Evolutionary conservation across 2,797 vertebrate genomes (phyloP).

Genomic region (Cuculus canorus): DNA sequence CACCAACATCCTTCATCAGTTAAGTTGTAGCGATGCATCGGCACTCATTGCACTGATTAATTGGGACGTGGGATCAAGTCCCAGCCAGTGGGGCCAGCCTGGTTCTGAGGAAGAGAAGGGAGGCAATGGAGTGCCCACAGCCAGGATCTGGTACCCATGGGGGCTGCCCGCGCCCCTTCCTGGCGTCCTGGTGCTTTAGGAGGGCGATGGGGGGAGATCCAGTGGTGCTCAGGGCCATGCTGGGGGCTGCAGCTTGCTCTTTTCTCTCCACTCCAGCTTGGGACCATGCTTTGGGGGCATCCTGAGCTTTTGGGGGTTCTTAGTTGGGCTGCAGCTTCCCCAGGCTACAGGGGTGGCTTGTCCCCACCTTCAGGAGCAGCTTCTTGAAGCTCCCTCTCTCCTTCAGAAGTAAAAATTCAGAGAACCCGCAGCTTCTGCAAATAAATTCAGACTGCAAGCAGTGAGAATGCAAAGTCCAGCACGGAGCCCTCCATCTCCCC

Average conservation of each 20-base stretch:
- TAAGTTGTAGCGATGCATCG: neutral
- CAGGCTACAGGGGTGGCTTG: fast-evolving
- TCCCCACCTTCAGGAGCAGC: neutral
- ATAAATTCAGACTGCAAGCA: fast-evolving
- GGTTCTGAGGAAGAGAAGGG: neutral
- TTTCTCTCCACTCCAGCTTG: fast-evolving
- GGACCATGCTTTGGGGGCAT: fast-evolving
- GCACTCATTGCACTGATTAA: fast-evolving
- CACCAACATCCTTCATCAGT: neutral
- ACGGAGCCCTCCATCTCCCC: neutral
- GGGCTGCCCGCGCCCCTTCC: fast-evolving
- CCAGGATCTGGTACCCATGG: fast-evolving
- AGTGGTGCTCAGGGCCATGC: fast-evolving
- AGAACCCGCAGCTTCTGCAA: no score
- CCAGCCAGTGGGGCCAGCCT: neutral
- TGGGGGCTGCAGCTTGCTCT: neutral
- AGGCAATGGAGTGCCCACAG: neutral
- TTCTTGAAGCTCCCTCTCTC: neutral
- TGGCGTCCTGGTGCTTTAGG: neutral
- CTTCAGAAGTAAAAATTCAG: neutral
- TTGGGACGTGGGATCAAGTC: neutral
- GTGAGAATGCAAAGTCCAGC: neutral
- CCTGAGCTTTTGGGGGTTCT: neutral
- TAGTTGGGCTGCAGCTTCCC: neutral
- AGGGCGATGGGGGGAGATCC: neutral